These are phyloP conservation scores for Plecotus auritus DNA, from an alignment of 2,113 vertebrate species.

Conservation along the genomic window DNA sequence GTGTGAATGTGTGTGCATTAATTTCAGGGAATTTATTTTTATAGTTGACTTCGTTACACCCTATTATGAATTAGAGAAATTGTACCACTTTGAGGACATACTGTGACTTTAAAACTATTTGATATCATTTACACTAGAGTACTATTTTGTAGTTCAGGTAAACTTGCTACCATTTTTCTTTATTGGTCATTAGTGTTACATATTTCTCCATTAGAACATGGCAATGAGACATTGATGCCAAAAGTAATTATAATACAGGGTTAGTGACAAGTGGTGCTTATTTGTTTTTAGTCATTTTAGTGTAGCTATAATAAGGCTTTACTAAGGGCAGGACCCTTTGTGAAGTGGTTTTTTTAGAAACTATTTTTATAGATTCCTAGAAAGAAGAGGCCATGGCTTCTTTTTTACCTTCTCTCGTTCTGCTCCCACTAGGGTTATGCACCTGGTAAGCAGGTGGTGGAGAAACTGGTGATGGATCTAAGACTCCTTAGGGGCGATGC, in stretches of 20 bases:
- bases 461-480: background rate
- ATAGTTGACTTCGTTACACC: background rate
- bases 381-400: background rate
- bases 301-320: background rate
- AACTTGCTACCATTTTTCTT: background rate
- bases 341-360: background rate
- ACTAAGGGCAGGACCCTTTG: background rate
- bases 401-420: background rate
- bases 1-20: background rate
- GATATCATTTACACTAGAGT: background rate
- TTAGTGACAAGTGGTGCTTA: background rate
- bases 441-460: background rate
- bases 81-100: background rate
- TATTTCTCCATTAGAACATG: background rate
- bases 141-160: background rate
- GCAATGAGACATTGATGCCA: background rate
- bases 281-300: background rate
- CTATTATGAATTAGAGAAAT: conserved; percentile 18
- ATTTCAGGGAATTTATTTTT: conserved; percentile 15
- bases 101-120: background rate
- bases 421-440: background rate
- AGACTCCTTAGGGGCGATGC: rapidly evolving
- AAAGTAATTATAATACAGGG: background rate
- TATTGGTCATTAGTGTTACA: background rate
- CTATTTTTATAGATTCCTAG: background rate